Evolutionary conservation across 2,797 vertebrate species (phyloP), one percentile per base, ranked within the genome.

Genomic region (Sylvia borin): DNA sequence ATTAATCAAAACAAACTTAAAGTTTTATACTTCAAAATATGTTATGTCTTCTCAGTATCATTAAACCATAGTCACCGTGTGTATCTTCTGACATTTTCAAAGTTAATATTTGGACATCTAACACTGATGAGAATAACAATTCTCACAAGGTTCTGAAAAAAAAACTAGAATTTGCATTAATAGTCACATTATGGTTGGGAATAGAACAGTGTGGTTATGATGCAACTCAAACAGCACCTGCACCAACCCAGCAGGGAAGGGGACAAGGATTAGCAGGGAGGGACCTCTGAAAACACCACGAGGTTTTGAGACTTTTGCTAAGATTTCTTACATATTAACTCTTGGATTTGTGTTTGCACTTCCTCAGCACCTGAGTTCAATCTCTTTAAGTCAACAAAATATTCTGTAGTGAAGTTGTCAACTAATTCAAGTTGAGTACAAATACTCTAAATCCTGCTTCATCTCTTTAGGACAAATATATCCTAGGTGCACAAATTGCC

Each of bases 91-190:
- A 80, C 25, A 88, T 83, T 95, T 94, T 78, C 15, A 38, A 58
- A 80, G 72, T 48, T 64, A 83, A 32, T 85, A 77, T 91, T 77
- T 90, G 50, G 50, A 83, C 61, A 91, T 42, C 50, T 71, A 92
- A 85, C 34, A 68, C n/a, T 62, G 62, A 77, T 80, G 73, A 73
- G 47, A 80, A 79, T 43, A 82, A 74, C 18, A 36, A 87, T 76
- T 47, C 18, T 84, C 54, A 61, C 1, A 14, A 3, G 6, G 7
- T 54, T 68, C 73, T 84, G 31, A 65, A 88, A 60, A 88, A 60
- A 36, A 53, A 79, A 73, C 5, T 1, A 79, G 5, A 19, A n/a
- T 64, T 50, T 86, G 32, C 77, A 67, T 82, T 66, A 73, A 13
- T 25, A 70, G 67, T 77, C 43, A 25, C 36, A 13, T 22, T 2